Evolutionary conservation across 2,797 vertebrate genomes (phyloP).

Genomic region (Stomatorhinus walkeri): DNA sequence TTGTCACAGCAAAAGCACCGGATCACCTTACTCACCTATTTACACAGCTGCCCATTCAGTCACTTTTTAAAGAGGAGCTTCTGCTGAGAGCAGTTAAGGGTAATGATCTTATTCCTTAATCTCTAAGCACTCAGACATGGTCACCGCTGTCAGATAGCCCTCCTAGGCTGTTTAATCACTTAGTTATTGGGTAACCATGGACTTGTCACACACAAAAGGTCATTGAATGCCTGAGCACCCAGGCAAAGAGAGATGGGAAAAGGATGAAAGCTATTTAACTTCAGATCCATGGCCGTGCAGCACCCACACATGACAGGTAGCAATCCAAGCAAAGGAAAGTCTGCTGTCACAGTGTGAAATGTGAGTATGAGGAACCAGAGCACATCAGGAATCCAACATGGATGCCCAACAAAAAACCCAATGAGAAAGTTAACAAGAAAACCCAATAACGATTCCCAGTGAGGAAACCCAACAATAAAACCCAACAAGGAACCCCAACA

Average conservation of each 20-base stretch:
- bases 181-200: neutral
- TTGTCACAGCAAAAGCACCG: neutral
- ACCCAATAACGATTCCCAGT: neutral
- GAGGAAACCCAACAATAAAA: neutral
- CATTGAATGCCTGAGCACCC: neutral
- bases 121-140: neutral
- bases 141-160: neutral
- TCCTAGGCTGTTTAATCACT: neutral
- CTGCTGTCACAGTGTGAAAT: neutral
- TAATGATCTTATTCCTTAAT: neutral
- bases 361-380: neutral
- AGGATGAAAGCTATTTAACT: neutral
- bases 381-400: neutral
- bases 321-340: neutral
- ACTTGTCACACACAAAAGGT: neutral
- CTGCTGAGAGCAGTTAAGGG: neutral
- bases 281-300: neutral
- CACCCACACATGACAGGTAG: neutral
- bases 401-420: neutral
- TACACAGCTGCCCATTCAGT: neutral
- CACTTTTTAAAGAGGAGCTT: neutral
- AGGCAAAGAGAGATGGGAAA: neutral
- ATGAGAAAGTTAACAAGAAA: neutral
- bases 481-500: neutral
- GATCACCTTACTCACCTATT: neutral